phyloP scores from a whole-genome alignment of 2,888 invertebrate species.

The Desoria tigrina region DNA sequence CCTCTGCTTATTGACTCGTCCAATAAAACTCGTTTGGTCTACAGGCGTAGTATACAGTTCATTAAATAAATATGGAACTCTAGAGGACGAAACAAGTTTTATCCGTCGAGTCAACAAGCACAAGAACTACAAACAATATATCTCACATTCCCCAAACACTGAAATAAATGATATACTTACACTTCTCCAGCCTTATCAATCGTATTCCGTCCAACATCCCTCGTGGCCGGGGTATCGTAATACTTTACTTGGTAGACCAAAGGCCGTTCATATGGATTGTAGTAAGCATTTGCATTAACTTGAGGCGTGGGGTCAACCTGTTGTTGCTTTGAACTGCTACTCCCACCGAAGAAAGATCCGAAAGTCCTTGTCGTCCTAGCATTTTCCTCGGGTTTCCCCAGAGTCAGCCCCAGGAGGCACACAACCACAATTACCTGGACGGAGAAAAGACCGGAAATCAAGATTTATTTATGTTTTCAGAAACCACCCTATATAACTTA shows the following conservation, averaged over 20 bases:
- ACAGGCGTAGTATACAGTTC: no score
- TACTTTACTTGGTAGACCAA: slow-evolving; percentile 25
- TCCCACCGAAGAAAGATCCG: slow-evolving; percentile 24
- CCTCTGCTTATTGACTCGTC: no score
- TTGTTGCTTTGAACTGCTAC: slow-evolving; percentile 18
- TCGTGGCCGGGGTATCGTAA: slow-evolving; percentile 14
- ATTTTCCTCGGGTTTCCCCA: slow-evolving; percentile 10
- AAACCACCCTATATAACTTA: no score
- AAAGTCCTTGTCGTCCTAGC: slow-evolving; percentile 18
- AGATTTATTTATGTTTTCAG: no score
- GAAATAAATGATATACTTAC: no score
- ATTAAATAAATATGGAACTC: no score
- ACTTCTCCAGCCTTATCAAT: slow-evolving; percentile 22
- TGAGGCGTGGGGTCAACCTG: slow-evolving; percentile 14
- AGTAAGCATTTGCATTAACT: not conserved
- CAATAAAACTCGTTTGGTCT: no score
- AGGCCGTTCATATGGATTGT: slow-evolving; percentile 15
- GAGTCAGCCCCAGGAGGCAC: slow-evolving; percentile 16
- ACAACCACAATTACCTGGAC: slow-evolving; percentile 17
- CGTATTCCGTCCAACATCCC: slow-evolving; percentile 8
- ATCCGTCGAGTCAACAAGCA: no score
- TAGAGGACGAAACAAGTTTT: no score
- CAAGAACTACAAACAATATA: no score
- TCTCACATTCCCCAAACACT: no score
- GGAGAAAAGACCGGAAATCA: not conserved